Evolutionary conservation across 2,797 vertebrate genomes (phyloP).

Genomic region (Danio albolineatus): DNA sequence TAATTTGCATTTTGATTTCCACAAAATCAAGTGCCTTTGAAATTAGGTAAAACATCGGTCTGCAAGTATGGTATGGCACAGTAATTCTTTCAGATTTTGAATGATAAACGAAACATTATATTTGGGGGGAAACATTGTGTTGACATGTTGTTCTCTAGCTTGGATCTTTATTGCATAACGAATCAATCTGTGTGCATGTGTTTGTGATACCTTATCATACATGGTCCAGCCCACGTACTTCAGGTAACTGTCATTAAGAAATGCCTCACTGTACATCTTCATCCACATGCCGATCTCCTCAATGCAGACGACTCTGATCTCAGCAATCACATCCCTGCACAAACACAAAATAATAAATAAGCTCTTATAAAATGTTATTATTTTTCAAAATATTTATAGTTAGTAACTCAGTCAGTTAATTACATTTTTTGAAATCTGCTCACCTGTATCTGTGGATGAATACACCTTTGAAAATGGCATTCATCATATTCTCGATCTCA

Average conservation of each 20-base stretch:
- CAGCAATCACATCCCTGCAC: slow-evolving; percentile 91
- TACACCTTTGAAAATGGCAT: slow-evolving; percentile 99
- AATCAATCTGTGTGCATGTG: not conserved
- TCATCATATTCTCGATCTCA: slow-evolving; percentile 99
- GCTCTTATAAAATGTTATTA: not conserved
- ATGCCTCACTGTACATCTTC: slow-evolving; percentile 91
- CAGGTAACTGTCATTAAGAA: slow-evolving; percentile 90
- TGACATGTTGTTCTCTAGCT: not conserved
- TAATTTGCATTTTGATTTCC: too few relatives aligned
- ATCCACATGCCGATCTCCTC: slow-evolving; percentile 94
- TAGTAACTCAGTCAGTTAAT: not conserved
- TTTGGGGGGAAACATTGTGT: not conserved
- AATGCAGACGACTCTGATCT: slow-evolving; percentile 91
- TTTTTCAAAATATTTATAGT: not conserved
- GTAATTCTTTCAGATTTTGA: too few relatives aligned
- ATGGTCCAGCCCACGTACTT: slow-evolving; percentile 92
- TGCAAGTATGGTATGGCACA: too few relatives aligned
- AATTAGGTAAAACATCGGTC: too few relatives aligned
- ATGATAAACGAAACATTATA: too few relatives aligned
- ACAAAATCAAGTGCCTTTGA: too few relatives aligned
- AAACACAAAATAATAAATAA: not conserved
- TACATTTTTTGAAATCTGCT: not conserved
- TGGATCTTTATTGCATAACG: not conserved
- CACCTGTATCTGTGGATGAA: slow-evolving; percentile 99
- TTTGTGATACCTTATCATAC: slow-evolving; percentile 84